phyloP scores from a whole-genome alignment of 2,888 invertebrate genomes.

The Apamea sordens region DNA sequence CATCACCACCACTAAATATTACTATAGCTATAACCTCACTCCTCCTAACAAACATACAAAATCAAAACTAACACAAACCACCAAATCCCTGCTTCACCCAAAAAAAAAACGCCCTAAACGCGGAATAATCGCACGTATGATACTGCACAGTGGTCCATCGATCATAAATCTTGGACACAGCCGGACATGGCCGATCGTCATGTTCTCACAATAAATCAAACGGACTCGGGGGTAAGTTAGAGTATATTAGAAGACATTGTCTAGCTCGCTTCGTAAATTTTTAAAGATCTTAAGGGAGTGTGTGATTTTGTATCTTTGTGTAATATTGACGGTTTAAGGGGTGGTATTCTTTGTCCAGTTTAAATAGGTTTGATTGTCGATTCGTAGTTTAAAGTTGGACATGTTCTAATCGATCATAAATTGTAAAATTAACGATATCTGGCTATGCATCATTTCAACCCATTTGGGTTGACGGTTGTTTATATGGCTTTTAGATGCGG shows the following conservation, averaged over 20 bases:
- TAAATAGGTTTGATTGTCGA: neutral
- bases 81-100: conserved; percentile 36
- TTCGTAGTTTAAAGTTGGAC: neutral
- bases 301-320: conserved; percentile 14
- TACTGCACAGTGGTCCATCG: conserved; percentile 68
- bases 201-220: conserved; percentile 88
- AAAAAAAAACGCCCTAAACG: conserved; percentile 61
- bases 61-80: conserved; percentile 19
- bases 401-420: neutral
- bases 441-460: neutral
- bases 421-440: neutral
- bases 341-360: neutral
- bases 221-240: conserved; percentile 57
- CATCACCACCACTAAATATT: too few species aligned
- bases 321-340: neutral
- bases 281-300: conserved; percentile 29
- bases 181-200: conserved; percentile 75
- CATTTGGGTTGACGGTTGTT: too few species aligned
- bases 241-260: conserved; percentile 73
- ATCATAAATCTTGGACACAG: conserved; percentile 79
- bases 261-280: conserved; percentile 44
- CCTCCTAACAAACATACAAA: neutral
- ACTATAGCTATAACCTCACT: too few species aligned
- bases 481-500: too few species aligned
- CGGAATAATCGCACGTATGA: conserved; percentile 64